A percentile compares a stretch with the other conserved stretches of the same genome.
phyloP scores from a whole-genome alignment of 1,140 invertebrate genomes.

The Drosophila nasuta region DNA sequence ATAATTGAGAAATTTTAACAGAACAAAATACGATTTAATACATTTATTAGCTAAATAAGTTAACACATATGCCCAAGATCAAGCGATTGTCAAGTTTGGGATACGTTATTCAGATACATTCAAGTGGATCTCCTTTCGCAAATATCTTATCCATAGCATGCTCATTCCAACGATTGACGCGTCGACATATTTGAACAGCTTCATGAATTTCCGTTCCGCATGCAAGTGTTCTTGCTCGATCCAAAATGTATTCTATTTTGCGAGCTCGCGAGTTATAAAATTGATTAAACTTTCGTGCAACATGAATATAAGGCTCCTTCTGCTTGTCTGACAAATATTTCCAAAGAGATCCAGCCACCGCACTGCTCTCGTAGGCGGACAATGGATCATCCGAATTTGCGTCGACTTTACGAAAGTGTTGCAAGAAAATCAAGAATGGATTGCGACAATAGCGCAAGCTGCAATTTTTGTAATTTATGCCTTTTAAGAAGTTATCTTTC shows the following conservation, averaged over 20 bases:
- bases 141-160: neutral
- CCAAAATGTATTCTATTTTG: conserved; percentile 25
- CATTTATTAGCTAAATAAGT: no score
- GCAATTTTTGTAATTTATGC: neutral
- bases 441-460: conserved; percentile 18
- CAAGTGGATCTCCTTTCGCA: conserved; percentile 1
- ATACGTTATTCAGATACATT: no score
- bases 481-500: neutral
- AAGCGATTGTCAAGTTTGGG: no score
- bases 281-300: conserved; percentile 19
- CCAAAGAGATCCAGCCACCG: conserved; percentile 42
- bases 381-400: neutral
- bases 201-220: neutral
- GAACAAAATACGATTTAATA: no score
- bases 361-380: neutral
- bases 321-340: conserved; percentile 9
- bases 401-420: conserved; percentile 26
- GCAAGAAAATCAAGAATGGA: conserved; percentile 46
- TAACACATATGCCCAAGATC: no score
- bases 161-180: neutral
- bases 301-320: conserved; percentile 13
- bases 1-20: no score
- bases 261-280: conserved; percentile 20
- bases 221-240: neutral
- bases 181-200: neutral